phyloP scores from a whole-genome alignment of 35 echinoderm and acorn worm genomes.

The Acanthaster planci region DNA sequence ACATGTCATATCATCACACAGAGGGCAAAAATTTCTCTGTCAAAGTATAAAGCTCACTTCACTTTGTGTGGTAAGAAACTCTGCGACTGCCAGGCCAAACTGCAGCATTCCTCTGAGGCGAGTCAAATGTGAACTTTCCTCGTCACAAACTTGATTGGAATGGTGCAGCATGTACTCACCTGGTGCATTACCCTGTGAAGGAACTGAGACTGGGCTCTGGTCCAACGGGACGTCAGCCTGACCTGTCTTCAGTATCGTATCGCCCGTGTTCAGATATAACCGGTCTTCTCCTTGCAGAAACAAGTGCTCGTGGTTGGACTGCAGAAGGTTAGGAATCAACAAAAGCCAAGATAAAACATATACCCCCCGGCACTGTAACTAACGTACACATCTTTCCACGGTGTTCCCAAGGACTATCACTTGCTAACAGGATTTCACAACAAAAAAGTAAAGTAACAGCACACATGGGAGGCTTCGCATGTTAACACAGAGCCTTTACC shows the following conservation, averaged over 20 bases:
- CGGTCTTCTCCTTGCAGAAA: slow-evolving; percentile 90
- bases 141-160: too few species aligned
- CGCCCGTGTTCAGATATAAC: slow-evolving; percentile 80
- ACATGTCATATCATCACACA: too few species aligned
- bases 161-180: neutral
- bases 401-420: neutral
- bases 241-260: slow-evolving; percentile 75
- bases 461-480: neutral
- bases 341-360: too few species aligned
- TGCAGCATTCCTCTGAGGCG: too few species aligned
- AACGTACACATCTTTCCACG: neutral
- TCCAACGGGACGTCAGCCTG: slow-evolving; percentile 55
- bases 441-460: neutral
- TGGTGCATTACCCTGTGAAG: slow-evolving; percentile 23
- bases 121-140: too few species aligned
- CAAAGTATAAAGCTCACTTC: too few species aligned
- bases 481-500: slow-evolving; percentile 20
- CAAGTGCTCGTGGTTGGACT: slow-evolving; percentile 96
- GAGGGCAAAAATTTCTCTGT: too few species aligned
- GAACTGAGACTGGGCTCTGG: neutral
- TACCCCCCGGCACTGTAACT: too few species aligned
- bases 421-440: neutral
- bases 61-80: too few species aligned
- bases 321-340: neutral
- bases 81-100: too few species aligned